A percentile compares a stretch with the other conserved stretches of the same genome.
Evolutionary conservation across 1,140 invertebrate genomes (phyloP).

Genomic region (Drosophila chauvacae): DNA sequence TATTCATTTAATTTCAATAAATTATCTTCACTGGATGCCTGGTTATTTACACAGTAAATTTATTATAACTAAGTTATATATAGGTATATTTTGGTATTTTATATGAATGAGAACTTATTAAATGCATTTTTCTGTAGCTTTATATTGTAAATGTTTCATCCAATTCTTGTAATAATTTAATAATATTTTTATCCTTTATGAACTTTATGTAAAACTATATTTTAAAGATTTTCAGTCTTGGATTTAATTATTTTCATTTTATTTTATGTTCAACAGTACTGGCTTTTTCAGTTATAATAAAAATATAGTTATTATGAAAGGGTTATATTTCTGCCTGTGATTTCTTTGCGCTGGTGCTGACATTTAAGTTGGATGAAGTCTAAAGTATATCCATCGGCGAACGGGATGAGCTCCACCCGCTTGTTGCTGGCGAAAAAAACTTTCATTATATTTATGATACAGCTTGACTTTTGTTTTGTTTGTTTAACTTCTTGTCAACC

Average conservation of each 20-base stretch:
- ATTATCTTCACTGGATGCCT: neutral
- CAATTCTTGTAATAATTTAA: no score
- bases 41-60: neutral
- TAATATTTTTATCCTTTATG: no score
- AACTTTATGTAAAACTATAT: no score
- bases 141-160: no score
- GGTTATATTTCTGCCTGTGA: conserved; percentile 6
- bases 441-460: conserved; percentile 67
- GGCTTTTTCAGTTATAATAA: neutral
- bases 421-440: conserved; percentile 64
- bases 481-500: conserved; percentile 76
- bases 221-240: neutral
- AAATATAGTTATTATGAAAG: neutral
- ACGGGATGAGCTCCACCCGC: conserved; percentile 24
- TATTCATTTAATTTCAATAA: neutral
- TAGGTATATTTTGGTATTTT: neutral
- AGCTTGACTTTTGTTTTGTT: conserved; percentile 82
- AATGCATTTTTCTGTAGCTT: neutral
- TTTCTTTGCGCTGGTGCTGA: conserved; percentile 43
- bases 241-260: neutral
- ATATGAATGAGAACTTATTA: neutral
- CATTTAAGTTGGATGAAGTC: conserved; percentile 58
- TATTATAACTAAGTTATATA: neutral
- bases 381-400: conserved; percentile 38
- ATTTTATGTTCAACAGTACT: no score